A percentile compares a stretch with the other conserved stretches of the same genome.
phyloP scores from a whole-genome alignment of 35 echinoderm and acorn worm genomes.

The Heliocidaris erythrogramma region DNA sequence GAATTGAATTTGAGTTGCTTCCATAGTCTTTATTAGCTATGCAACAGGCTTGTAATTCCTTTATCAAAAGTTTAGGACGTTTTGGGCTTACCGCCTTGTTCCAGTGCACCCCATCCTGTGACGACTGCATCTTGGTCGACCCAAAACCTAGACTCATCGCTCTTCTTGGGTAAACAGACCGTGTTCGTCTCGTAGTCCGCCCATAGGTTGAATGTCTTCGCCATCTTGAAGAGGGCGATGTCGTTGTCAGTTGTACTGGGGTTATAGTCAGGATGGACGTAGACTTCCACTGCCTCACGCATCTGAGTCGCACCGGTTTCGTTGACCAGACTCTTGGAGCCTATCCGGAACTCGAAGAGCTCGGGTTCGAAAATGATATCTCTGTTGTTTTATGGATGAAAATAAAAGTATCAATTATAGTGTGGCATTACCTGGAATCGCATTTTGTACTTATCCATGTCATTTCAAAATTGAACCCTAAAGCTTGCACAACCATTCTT shows the following conservation, averaged over 20 bases:
- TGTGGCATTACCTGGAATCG: too few species aligned
- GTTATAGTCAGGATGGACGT: conserved; percentile 38
- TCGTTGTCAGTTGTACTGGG: background rate
- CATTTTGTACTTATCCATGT: too few species aligned
- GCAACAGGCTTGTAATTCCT: too few species aligned
- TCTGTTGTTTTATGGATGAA: background rate
- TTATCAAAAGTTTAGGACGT: too few species aligned
- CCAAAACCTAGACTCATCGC: background rate
- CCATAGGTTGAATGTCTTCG: background rate
- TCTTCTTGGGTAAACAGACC: background rate
- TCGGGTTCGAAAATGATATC: conserved; percentile 31
- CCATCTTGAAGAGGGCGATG: conserved; percentile 41
- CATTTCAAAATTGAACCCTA: too few species aligned
- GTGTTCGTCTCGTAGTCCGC: background rate
- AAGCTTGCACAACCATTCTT: too few species aligned
- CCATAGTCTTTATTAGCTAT: too few species aligned
- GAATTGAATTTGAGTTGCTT: too few species aligned
- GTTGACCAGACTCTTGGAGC: conserved; percentile 4
- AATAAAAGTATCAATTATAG: too few species aligned
- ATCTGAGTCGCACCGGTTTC: background rate
- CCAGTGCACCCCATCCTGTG: conserved; percentile 20
- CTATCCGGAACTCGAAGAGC: conserved; percentile 1
- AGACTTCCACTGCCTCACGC: conserved; percentile 31
- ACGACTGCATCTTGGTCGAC: background rate
- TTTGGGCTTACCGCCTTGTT: background rate